These are phyloP conservation scores for Crocidura indochinensis DNA, from an alignment of 2,797 vertebrate species.

Conservation along the genomic window DNA sequence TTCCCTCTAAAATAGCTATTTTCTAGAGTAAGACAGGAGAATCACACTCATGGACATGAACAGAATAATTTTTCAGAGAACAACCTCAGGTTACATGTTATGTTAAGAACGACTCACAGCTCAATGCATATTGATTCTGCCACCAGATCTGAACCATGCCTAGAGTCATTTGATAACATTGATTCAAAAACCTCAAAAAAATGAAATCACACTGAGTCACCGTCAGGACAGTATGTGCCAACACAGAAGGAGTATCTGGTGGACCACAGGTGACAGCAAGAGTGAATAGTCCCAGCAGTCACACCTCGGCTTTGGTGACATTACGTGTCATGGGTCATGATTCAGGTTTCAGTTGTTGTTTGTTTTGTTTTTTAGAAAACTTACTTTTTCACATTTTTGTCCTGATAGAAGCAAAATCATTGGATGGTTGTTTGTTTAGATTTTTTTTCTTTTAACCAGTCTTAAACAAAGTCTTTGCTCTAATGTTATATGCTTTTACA, in stretches of 20 bases:
- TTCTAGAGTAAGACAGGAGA: no score
- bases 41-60: background rate
- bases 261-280: background rate
- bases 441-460: background rate
- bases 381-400: background rate
- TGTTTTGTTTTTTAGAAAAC: background rate
- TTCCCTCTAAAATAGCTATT: background rate
- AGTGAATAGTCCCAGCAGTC: background rate
- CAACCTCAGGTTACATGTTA: background rate
- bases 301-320: background rate
- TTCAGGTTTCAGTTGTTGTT: background rate
- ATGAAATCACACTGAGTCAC: conserved; percentile 73
- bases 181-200: conserved; percentile 48
- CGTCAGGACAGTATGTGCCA: background rate
- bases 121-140: background rate
- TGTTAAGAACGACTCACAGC: background rate
- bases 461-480: background rate
- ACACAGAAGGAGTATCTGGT: background rate
- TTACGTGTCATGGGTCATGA: background rate
- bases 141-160: background rate
- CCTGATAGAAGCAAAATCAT: conserved; percentile 37
- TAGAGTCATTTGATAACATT: background rate
- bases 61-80: background rate
- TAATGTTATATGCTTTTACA: background rate
- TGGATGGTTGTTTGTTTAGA: conserved; percentile 1